phyloP scores from a whole-genome alignment of 92 coral and sea anemone species.

The Parazoanthus atlanticus region DNA sequence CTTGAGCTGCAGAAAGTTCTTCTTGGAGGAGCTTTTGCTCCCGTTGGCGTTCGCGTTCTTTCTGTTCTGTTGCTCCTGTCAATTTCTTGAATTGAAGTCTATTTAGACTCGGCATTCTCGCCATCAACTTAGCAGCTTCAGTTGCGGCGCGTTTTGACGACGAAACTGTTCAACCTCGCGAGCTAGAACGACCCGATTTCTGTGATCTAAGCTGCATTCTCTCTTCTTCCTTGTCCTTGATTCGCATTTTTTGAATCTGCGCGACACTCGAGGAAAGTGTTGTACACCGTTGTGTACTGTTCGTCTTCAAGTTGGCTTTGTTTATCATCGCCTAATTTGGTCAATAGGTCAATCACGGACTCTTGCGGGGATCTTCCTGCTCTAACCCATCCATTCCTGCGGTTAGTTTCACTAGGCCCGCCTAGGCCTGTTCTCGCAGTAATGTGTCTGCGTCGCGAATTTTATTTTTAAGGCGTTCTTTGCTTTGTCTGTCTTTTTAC shows the following conservation, averaged over 20 bases:
- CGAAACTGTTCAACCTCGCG: background rate
- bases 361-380: background rate
- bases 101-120: slow-evolving; percentile 36
- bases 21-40: too few relatives aligned
- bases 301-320: slow-evolving; percentile 26
- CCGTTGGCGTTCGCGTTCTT: too few relatives aligned
- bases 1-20: too few relatives aligned
- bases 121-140: slow-evolving; percentile 36
- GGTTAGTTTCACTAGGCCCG: slow-evolving; percentile 17
- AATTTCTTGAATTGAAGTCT: background rate
- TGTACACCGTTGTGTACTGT: background rate
- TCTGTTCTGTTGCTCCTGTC: too few relatives aligned
- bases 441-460: background rate
- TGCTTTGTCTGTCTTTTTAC: slow-evolving; percentile 4
- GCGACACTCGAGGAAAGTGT: slow-evolving; percentile 34
- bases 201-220: slow-evolving; percentile 37
- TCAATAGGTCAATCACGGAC: slow-evolving; percentile 1
- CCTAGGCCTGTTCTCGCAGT: background rate
- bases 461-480: background rate
- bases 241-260: slow-evolving; percentile 40
- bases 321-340: slow-evolving; percentile 31
- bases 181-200: slow-evolving; percentile 33
- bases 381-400: slow-evolving; percentile 26
- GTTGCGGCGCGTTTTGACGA: slow-evolving; percentile 32
- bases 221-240: slow-evolving; percentile 38